Evolutionary conservation across 2,888 invertebrate species (phyloP), one percentile per base, ranked within the genome.

Genomic region (Anaspis maculata): DNA sequence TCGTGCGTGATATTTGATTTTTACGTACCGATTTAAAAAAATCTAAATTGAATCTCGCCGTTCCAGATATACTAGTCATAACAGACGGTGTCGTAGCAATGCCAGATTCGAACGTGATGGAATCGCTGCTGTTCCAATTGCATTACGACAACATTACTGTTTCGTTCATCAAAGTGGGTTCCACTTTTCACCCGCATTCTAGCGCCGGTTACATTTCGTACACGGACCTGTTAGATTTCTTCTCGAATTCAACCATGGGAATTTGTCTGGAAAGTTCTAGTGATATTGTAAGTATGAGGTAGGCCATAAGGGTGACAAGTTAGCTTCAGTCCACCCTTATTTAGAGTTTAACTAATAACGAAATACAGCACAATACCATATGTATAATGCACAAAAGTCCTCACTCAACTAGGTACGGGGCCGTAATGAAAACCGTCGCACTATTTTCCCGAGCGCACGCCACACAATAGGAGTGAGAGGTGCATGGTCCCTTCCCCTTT

Each of bases 61-160:
- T 67, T 69, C 26, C 59, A 82, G 83, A 79, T 63, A 72, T 84
- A 57, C 71, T 83, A 45, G 73, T 79, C 41, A 70, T 80, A 45
- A 81, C 85, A 2, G 86, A 87, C 64, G 85, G 85, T 7, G 77
- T 83, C 40, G 73, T 82, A 26, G 73, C 73, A 34, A 72, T 79
- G 44, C 79, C 83, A 3, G 83, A 85, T 58, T 73, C 77, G n/a
- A 73, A 74, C 48, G 72, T 80, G 41, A 71, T 84, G 57, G 84
- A 86, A 54, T 73, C 76, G 3, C 66, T 85, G 15, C 66, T 87
- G 42, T 74, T 77, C 40, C 83, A 85, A 57, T 65, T 87, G 32
- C 72, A 85, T 44, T 78, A 77, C 49, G 77, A 76, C 54, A 79
- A 81, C 24, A 77, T 83, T 36, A 72, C 82, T 6, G 80, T 83